phyloP scores from a whole-genome alignment of 1,140 invertebrate genomes.

The Pseudomyrmex dendroicus region DNA sequence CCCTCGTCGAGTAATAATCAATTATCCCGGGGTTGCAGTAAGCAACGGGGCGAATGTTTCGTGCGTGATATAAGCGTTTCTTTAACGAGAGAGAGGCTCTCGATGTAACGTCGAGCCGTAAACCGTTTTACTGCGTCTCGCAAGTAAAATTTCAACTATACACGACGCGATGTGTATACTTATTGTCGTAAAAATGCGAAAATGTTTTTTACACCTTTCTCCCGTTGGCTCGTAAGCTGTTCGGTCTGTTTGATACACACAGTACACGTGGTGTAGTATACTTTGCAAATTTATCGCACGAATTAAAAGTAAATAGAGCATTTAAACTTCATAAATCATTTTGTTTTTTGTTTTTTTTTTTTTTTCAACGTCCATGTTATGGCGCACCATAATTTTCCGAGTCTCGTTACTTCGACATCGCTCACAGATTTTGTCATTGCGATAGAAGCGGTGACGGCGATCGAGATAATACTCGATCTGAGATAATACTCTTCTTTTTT shows the following conservation, averaged over 20 bases:
- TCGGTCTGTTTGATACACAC: background rate
- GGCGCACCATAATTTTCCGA: too few relatives aligned
- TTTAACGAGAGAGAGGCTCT: background rate
- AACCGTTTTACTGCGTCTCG: conserved; percentile 30
- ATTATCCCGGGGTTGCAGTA: background rate
- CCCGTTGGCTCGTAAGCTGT: background rate
- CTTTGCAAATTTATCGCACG: too few relatives aligned
- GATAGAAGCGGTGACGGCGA: too few relatives aligned
- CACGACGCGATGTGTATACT: background rate
- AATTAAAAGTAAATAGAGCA: too few relatives aligned
- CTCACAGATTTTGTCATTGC: too few relatives aligned
- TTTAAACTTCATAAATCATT: too few relatives aligned
- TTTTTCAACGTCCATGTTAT: background rate
- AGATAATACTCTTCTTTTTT: too few relatives aligned
- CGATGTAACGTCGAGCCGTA: conserved; percentile 7
- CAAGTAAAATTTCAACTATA: conserved; percentile 29
- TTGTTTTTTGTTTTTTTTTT: background rate
- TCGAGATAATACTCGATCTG: too few relatives aligned
- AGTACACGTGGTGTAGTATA: too few relatives aligned
- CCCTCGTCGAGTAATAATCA: background rate
- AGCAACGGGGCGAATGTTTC: background rate
- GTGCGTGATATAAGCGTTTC: background rate
- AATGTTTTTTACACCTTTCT: background rate
- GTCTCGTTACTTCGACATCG: background rate
- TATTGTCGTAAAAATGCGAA: background rate